Evolutionary conservation across 2,888 invertebrate genomes (phyloP), one percentile per base, ranked within the genome.

Genomic region (Acanthococcus lagerstroemiae): DNA sequence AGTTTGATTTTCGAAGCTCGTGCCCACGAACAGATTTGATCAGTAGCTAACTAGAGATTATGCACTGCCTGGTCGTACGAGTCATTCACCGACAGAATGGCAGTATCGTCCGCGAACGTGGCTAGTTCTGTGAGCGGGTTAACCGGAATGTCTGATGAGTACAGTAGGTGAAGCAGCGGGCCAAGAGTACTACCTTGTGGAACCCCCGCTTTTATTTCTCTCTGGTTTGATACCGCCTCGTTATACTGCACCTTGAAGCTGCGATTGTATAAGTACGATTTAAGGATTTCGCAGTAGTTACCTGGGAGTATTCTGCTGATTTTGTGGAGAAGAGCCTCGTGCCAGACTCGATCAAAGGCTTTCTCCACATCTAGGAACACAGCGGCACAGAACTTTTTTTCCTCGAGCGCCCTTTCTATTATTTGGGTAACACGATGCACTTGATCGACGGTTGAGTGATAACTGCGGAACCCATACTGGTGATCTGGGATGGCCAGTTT

Each of bases 91-190:
- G 54, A 54, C 5, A 55, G 30, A n/a, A 55, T 12, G 15, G 26
- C 26, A 25, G 50, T 48, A 45, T 48, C 48, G 25, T 57, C 57
- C 5, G n/a, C n/a, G 45, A 57, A 44, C 4, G 44, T 57, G 15
- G 24, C 45, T 57, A 45, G 44, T n/a, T 25, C 4, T 30, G 25
- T 57, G 22, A 37, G 9, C 2, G 17, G 22, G 22, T 15, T 44
- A 45, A 2, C 25, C 4, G 45, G 57, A 3, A 57, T 45, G 45
- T 54, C 54, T 9, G 54, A 22, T 15, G 24, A n/a, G 22, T 54
- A 54, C 21, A 54, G 17, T 24, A 24, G 22, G 25, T 54, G 22
- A 22, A 54, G 24, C 7, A 25, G 25, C 1, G 55, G 55, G 12
- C 25, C 21, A 17, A 54, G 24, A 7, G 17, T 24, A 12, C 55